Percentiles rank a stretch among this genome's conserved stretches.
Conservation (phyloP, 2,797 vertebrate genomes). For the Ataeniobius toweri region DNA sequence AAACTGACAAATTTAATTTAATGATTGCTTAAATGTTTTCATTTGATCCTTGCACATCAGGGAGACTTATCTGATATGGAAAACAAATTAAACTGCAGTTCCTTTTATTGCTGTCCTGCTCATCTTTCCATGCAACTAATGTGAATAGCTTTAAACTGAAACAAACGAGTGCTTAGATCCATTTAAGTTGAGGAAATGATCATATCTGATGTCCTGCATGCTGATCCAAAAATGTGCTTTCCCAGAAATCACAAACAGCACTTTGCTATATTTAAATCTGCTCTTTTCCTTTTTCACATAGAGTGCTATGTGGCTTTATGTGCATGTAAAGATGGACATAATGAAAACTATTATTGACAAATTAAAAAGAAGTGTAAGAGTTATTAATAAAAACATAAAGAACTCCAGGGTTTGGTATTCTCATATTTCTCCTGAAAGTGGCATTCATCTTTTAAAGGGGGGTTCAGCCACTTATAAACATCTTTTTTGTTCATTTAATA, state of each 20-base stretch:
- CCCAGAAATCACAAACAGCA: not conserved
- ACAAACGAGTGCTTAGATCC: not conserved
- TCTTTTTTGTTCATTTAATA: not conserved
- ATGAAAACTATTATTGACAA: slow-evolving; percentile 8
- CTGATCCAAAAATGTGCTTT: not conserved
- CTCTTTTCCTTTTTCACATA: slow-evolving; percentile 17
- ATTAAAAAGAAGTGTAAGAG: slow-evolving; percentile 15
- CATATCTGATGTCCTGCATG: slow-evolving; percentile 10
- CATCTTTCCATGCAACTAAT: not conserved
- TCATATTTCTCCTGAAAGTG: not conserved
- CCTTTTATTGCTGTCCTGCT: not conserved
- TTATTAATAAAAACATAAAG: slow-evolving; percentile 42
- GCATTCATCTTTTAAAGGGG: not conserved
- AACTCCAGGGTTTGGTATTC: not conserved
- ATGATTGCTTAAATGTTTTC: slow-evolving; percentile 2
- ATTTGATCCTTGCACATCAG: not conserved
- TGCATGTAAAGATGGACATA: slow-evolving; percentile 16
- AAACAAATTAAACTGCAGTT: not conserved
- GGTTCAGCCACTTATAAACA: not conserved
- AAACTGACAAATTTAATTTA: not conserved
- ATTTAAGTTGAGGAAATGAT: not conserved
- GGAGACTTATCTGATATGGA: not conserved
- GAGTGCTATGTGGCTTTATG: slow-evolving; percentile 30
- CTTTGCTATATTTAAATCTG: slow-evolving; percentile 2
- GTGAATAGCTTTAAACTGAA: slow-evolving; percentile 1